phyloP scores from a whole-genome alignment of 2,797 vertebrate species.

The Parauchenoglanis ngamensis region DNA sequence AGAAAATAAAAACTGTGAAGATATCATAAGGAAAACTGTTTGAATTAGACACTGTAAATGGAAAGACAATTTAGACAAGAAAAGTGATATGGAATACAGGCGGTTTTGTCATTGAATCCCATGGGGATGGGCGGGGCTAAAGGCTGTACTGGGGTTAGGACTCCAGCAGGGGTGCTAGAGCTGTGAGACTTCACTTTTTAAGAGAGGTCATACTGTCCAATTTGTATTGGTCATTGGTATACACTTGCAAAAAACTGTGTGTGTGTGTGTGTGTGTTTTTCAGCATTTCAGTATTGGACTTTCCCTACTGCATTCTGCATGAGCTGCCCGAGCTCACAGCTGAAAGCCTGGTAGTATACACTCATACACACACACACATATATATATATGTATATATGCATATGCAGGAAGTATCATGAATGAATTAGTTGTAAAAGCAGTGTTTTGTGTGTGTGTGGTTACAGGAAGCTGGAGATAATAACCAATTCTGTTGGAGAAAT shows the following conservation, averaged over 20 bases:
- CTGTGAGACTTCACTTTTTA: too few species aligned
- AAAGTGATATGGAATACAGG: too few species aligned
- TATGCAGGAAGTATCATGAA: neutral
- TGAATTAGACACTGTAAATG: too few species aligned
- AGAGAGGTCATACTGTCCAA: too few species aligned
- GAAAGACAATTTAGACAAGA: too few species aligned
- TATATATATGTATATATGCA: neutral
- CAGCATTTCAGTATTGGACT: constrained; percentile 96
- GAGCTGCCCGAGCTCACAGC: constrained; percentile 95
- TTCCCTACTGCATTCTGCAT: constrained; percentile 90
- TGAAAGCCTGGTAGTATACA: constrained; percentile 87
- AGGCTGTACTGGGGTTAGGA: too few species aligned
- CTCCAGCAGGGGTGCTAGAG: too few species aligned
- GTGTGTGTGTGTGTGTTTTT: neutral
- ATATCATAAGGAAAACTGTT: too few species aligned
- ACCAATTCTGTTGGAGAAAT: constrained; percentile 98
- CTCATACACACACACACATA: neutral
- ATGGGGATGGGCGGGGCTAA: too few species aligned
- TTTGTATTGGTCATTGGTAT: too few species aligned
- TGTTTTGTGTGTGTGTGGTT: constrained; percentile 26
- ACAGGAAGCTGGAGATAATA: constrained; percentile 96
- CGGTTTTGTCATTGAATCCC: too few species aligned
- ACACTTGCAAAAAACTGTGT: neutral
- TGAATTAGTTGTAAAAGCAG: neutral
- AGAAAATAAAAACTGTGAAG: too few species aligned